Conservation (phyloP, 2,797 vertebrate species). For the Channallabes apus region DNA sequence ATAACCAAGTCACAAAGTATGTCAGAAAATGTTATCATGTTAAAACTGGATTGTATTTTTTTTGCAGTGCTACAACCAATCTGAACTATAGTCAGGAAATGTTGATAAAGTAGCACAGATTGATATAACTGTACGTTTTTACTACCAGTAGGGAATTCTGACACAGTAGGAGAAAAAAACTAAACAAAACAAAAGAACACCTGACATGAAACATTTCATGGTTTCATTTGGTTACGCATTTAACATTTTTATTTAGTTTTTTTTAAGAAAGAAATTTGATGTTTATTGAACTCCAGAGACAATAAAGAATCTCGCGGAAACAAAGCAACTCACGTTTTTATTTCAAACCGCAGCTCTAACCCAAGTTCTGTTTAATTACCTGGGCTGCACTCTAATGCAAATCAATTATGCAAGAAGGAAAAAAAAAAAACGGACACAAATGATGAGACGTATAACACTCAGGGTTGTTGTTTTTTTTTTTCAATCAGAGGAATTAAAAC, state of each 20-base stretch:
- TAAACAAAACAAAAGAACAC: no score
- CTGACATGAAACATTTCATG: background rate
- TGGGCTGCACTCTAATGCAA: constrained; percentile 72
- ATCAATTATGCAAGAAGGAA: constrained; percentile 75
- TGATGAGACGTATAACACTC: constrained; percentile 67
- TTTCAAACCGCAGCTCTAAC: constrained; percentile 71
- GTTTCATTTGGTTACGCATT: background rate
- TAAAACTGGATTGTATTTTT: no score
- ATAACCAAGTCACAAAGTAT: no score
- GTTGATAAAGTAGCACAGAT: no score
- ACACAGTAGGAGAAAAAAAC: no score
- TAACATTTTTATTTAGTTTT: background rate
- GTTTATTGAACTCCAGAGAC: constrained; percentile 45
- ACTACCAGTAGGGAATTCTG: no score
- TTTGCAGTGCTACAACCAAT: no score
- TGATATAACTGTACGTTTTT: no score
- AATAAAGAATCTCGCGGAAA: constrained; percentile 61
- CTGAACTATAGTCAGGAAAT: no score
- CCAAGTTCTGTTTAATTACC: constrained; percentile 76
- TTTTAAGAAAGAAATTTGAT: background rate
- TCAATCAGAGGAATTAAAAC: constrained; percentile 40
- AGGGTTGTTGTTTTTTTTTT: constrained; percentile 11
- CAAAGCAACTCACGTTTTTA: constrained; percentile 67
- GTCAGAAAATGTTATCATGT: no score
- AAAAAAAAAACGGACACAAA: constrained; percentile 72